Percentiles rank a stretch among this genome's conserved stretches.
Evolutionary conservation across 1,140 invertebrate species (phyloP).

Genomic region (Trypoxylus dichotomus): DNA sequence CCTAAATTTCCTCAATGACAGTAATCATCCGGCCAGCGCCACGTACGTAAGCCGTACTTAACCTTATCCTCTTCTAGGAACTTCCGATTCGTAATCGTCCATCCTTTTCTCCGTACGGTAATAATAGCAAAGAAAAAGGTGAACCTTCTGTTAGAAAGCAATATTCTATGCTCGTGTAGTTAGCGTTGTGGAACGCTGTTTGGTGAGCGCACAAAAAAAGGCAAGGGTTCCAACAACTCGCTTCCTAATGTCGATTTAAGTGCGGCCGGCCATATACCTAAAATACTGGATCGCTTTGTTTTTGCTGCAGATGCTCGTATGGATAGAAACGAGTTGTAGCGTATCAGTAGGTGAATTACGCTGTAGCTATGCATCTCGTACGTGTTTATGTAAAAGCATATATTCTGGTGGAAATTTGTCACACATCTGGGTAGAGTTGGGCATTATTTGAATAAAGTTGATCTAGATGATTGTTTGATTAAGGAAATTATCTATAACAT

Average conservation of each 20-base stretch:
- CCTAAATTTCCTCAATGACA: neutral
- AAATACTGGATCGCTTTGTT: neutral
- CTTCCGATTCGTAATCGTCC: neutral
- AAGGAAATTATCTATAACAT: too few relatives aligned
- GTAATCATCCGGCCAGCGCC: neutral
- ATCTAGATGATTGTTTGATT: too few relatives aligned
- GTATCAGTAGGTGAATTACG: too few relatives aligned
- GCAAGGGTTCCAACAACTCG: neutral
- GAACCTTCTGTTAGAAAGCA: neutral
- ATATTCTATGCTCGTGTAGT: neutral
- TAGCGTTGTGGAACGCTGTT: neutral
- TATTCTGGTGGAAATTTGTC: too few relatives aligned
- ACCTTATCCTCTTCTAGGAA: neutral
- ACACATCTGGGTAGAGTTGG: too few relatives aligned
- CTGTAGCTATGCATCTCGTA: neutral
- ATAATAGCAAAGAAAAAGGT: neutral
- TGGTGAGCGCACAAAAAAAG: neutral
- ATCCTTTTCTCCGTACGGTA: neutral
- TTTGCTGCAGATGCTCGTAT: neutral
- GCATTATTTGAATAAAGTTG: too few relatives aligned
- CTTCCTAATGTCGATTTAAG: constrained; percentile 2
- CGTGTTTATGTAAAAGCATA: too few relatives aligned
- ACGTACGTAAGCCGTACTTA: neutral
- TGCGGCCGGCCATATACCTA: neutral
- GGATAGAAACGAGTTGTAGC: neutral